Percentiles rank a stretch among this genome's conserved stretches.
phyloP scores from a whole-genome alignment of 2,113 vertebrate species.

The Dendropsophus ebraccatus region DNA sequence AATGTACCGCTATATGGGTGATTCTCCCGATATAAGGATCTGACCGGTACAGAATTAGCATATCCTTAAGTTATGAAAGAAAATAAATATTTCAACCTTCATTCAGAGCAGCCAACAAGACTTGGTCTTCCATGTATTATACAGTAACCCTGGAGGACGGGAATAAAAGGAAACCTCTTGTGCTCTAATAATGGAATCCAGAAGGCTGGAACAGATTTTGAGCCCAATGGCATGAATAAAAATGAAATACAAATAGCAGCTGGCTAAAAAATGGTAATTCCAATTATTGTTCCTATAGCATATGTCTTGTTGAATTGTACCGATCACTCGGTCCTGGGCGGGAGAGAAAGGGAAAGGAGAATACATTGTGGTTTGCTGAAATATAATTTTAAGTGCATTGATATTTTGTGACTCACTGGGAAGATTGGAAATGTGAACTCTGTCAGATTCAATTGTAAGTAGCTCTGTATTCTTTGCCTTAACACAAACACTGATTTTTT shows the following conservation, averaged over 20 bases:
- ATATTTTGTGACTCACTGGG: neutral
- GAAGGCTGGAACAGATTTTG: slow-evolving; percentile 17
- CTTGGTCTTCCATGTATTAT: slow-evolving; percentile 42
- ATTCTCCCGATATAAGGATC: slow-evolving; percentile 14
- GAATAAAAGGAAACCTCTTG: slow-evolving; percentile 37
- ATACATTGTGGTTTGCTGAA: slow-evolving; percentile 54
- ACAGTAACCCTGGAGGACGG: slow-evolving; percentile 35
- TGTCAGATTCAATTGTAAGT: neutral
- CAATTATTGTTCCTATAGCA: slow-evolving; percentile 46
- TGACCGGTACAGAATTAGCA: slow-evolving; percentile 5
- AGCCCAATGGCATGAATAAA: slow-evolving; percentile 44
- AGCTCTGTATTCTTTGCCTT: neutral
- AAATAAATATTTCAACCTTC: slow-evolving; percentile 42
- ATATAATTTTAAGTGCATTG: slow-evolving; percentile 62
- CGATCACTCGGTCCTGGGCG: slow-evolving; percentile 44
- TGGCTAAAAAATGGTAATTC: slow-evolving; percentile 46
- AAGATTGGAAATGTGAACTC: neutral
- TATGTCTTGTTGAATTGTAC: slow-evolving; percentile 41
- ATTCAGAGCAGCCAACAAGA: slow-evolving; percentile 10
- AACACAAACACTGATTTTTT: slow-evolving; percentile 40
- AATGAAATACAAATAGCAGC: slow-evolving; percentile 48
- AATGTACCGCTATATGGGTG: neutral
- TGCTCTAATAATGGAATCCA: slow-evolving; percentile 44
- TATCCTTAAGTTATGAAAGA: slow-evolving; percentile 15
- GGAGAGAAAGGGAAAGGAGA: slow-evolving; percentile 55